A percentile compares a stretch with the other conserved stretches of the same genome.
phyloP scores from a whole-genome alignment of 2,113 vertebrate genomes.

The Apodemus speciosus region DNA sequence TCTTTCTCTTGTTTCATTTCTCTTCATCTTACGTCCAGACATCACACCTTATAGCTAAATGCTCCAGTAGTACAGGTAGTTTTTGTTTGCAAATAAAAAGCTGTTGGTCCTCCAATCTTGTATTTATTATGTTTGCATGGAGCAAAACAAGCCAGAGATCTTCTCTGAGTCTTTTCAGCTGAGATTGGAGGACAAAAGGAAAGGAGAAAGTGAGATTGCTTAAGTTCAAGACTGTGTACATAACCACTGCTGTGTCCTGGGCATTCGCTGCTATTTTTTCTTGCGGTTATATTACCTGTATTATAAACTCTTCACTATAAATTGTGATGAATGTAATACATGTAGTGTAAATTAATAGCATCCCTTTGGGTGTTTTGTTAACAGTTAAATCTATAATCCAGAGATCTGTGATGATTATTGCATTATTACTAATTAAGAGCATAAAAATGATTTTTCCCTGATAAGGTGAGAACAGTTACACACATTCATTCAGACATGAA shows the following conservation, averaged over 20 bases:
- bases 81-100: conserved; percentile 52
- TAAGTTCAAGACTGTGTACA: background rate
- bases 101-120: background rate
- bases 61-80: background rate
- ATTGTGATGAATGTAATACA: background rate
- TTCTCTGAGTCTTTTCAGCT: background rate
- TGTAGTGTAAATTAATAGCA: background rate
- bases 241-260: fast-evolving
- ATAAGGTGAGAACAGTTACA: background rate
- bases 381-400: background rate
- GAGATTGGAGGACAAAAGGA: background rate
- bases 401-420: background rate
- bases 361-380: background rate
- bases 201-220: background rate
- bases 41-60: background rate
- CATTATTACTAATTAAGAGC: background rate
- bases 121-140: background rate
- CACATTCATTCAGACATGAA: background rate
- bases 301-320: background rate
- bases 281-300: background rate
- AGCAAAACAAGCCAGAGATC: conserved; percentile 18
- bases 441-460: background rate
- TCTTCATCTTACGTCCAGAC: background rate
- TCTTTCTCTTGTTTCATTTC: background rate
- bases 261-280: background rate